Conservation (phyloP, 2,888 invertebrate genomes). For the Neoascia interrupta region DNA sequence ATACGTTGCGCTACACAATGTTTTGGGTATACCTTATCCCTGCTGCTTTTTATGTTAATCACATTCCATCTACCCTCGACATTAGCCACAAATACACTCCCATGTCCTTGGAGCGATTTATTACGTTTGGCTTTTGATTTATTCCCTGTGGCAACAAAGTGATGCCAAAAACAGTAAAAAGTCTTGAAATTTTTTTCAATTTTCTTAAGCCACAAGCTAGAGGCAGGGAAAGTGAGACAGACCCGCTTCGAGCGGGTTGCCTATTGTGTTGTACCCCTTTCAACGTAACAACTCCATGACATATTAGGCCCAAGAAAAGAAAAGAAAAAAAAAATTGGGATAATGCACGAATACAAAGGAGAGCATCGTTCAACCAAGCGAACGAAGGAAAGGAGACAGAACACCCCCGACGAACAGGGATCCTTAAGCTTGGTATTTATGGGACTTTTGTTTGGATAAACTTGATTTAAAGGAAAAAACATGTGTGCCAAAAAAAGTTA, state of each 20-base stretch:
- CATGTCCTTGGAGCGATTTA: conserved; percentile 29
- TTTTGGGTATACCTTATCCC: neutral
- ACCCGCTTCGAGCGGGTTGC: neutral
- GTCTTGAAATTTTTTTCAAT: conserved; percentile 7
- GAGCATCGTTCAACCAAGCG: conserved; percentile 11
- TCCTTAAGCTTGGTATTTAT: conserved; percentile 14
- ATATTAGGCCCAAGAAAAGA: conserved; percentile 13
- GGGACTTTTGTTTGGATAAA: conserved; percentile 21
- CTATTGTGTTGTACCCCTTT: conserved; percentile 19
- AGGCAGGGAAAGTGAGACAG: neutral
- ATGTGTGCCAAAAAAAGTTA: conserved; percentile 50
- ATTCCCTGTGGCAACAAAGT: conserved; percentile 8
- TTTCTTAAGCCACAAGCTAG: neutral
- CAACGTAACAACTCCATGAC: conserved; percentile 37
- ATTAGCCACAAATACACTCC: neutral
- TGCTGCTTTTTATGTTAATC: no score
- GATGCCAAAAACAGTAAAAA: conserved; percentile 4
- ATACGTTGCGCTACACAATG: neutral
- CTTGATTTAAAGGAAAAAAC: conserved; percentile 33
- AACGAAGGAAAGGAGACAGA: no score
- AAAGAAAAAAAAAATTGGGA: conserved; percentile 33
- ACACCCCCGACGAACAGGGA: no score
- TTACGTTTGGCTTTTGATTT: conserved; percentile 33
- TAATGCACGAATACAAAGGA: conserved; percentile 38
- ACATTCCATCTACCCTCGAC: no score